Percentiles rank a stretch among this genome's conserved stretches.
Evolutionary conservation across 1,140 invertebrate species (phyloP).

Genomic region (Lepidurus packardi): DNA sequence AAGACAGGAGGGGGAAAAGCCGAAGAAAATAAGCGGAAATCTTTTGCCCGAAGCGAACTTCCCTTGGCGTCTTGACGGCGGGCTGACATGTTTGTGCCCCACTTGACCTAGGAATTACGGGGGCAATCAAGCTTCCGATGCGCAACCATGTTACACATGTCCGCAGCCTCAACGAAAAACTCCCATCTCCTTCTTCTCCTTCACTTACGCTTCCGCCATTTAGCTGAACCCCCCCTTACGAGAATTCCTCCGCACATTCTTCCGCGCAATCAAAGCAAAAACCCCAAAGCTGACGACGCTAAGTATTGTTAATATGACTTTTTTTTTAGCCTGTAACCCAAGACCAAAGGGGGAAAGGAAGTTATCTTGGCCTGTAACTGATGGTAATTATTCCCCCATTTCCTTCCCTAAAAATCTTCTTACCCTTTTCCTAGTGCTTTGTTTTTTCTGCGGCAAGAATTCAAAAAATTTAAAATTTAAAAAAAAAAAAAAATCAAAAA

Average conservation of each 20-base stretch:
- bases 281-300: not conserved
- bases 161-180: not conserved
- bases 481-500: not conserved
- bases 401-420: not conserved
- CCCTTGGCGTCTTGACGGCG: constrained; percentile 20
- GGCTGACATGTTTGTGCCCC: constrained; percentile 13
- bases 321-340: not conserved
- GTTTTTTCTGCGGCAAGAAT: not conserved
- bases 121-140: constrained; percentile 17
- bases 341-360: not conserved
- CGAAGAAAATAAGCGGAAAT: not conserved
- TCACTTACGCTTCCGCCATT: not conserved
- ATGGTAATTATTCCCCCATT: not conserved
- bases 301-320: not conserved
- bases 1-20: not conserved
- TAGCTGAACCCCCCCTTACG: not conserved
- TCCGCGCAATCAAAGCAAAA: too few relatives aligned
- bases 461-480: not conserved
- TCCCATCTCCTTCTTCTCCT: not conserved
- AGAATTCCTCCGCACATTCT: not conserved
- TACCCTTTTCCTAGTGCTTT: not conserved
- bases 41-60: not conserved
- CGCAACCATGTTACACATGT: constrained; percentile 9
- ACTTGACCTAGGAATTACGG: constrained; percentile 21
- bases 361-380: not conserved